A percentile compares a stretch with the other conserved stretches of the same genome.
phyloP scores from a whole-genome alignment of 1,140 invertebrate species.

The Latrodectus geometricus region DNA sequence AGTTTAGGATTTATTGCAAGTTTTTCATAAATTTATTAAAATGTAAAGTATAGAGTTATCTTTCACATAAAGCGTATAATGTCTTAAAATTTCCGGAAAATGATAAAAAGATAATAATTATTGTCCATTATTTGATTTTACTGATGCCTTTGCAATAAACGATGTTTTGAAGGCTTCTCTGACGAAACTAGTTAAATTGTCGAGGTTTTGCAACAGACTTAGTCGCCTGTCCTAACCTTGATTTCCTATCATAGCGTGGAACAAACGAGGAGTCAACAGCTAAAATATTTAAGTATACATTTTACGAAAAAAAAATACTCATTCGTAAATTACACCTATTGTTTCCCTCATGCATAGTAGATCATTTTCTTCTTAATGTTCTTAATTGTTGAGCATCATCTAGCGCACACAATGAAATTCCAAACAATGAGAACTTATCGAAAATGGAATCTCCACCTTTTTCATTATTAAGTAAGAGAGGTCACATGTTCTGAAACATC shows the following conservation, averaged over 20 bases:
- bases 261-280: background rate
- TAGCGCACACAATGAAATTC: conserved; percentile 31
- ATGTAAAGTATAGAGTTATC: too few species aligned
- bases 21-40: too few species aligned
- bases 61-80: too few species aligned
- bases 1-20: too few species aligned
- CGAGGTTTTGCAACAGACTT: background rate
- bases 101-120: background rate
- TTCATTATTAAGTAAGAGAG: background rate
- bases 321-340: conserved; percentile 24
- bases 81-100: too few species aligned
- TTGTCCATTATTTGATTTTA: background rate
- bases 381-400: conserved; percentile 43
- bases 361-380: conserved; percentile 40
- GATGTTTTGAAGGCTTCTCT: background rate
- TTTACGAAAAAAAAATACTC: background rate
- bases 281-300: background rate
- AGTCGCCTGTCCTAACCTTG: background rate
- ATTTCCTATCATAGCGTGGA: background rate
- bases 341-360: conserved; percentile 14
- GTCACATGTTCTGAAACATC: conserved; percentile 25
- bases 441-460: background rate
- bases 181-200: background rate
- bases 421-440: conserved; percentile 53
- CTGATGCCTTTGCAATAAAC: background rate